Base-by-base conservation (phyloP, 2,888 invertebrate genomes). In the Bombyx huttoni region DNA sequence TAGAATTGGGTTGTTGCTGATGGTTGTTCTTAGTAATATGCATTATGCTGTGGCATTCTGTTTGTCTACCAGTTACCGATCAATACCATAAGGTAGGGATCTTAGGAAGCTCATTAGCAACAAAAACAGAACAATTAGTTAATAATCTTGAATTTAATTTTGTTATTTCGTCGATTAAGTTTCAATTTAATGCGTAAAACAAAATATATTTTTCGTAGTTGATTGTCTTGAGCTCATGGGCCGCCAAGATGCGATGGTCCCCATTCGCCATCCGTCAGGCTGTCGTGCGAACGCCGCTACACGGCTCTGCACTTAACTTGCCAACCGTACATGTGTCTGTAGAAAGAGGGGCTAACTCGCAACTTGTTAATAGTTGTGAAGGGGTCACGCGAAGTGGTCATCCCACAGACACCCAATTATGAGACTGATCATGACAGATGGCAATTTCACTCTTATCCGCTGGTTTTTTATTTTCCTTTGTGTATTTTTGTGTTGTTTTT, bases 301-400 rank as follows among this genome's bases (percentile, higher is more conserved):
- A 83, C 67, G 78, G 75, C 68, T 81, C 69, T 81, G 84, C 84
- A 84, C 84, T 84, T 83, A 82, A 74, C 81, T 78, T 70, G 68
- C 75, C 72, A 74, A 64, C 65, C 70, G 67, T 77, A 80, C 80
- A 80, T 78, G 75, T 82, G 81, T 83, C 78, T 75, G 74, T 67
- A 67, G 65, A 69, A 69, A 71, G 73, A 75, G 75, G 75, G 79
- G 72, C 75, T 68, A 73, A 78, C 77, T 79, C 70, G 78, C 75
- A 73, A 73, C 75, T 78, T 75, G 76, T 74, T 75, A 73, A 73
- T 77, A 72, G 73, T 75, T 75, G 73, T 74, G 75, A 75, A 75
- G 73, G 76, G 69, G 63, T 62, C 62, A 52, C 49, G 53, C 58
- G 50, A 64, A 74, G 68, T 73, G 77, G 72, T 70, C 74, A 70